Conservation (phyloP, 2,113 vertebrate species). For the Oryzias javanicus region DNA sequence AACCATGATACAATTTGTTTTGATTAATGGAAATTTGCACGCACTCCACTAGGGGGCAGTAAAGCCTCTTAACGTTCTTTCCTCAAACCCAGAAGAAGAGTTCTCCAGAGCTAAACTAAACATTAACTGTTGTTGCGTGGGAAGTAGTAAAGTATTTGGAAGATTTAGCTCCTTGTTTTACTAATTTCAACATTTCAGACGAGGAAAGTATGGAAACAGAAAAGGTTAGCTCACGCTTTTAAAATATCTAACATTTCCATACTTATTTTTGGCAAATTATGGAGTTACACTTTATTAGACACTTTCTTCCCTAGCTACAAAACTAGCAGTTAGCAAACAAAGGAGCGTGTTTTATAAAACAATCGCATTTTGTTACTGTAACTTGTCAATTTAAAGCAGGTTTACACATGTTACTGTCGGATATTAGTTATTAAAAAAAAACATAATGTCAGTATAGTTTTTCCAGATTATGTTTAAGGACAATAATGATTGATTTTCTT, state of each 20-base stretch:
- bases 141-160: conserved; percentile 46
- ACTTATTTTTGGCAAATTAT: background rate
- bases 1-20: too few relatives aligned
- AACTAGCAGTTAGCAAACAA: conserved; percentile 32
- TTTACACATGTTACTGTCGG: too few relatives aligned
- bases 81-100: too few relatives aligned
- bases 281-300: background rate
- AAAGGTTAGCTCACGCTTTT: conserved; percentile 51
- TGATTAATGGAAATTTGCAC: too few relatives aligned
- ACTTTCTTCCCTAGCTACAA: conserved; percentile 47
- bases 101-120: background rate
- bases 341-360: too few relatives aligned
- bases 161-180: conserved; percentile 65
- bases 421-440: too few relatives aligned
- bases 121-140: background rate
- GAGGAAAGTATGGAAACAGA: conserved; percentile 73
- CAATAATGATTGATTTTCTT: background rate
- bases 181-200: conserved; percentile 67
- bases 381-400: too few relatives aligned
- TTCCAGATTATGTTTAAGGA: too few relatives aligned
- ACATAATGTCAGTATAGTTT: too few relatives aligned
- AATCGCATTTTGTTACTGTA: too few relatives aligned
- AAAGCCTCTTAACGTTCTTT: too few relatives aligned
- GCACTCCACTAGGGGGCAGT: too few relatives aligned
- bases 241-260: background rate